A percentile compares a stretch with the other conserved stretches of the same genome.
Evolutionary conservation across 2,797 vertebrate species (phyloP).

Genomic region (Pseudomugil tenellus): DNA sequence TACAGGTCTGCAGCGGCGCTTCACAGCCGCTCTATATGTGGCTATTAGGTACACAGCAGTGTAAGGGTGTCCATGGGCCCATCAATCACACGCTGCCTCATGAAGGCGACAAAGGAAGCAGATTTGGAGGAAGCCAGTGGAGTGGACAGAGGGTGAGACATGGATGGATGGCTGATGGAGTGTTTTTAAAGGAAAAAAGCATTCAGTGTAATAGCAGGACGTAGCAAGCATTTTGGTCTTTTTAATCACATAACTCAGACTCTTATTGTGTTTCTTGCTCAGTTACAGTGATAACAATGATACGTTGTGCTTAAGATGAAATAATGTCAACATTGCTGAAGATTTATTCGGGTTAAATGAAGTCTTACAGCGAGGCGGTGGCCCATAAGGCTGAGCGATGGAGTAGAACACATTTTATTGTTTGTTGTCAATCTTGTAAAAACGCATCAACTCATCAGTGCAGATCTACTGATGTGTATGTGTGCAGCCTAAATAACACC

Average conservation of each 20-base stretch:
- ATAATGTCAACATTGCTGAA: conserved; percentile 14
- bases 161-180: conserved; percentile 54
- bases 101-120: conserved; percentile 68
- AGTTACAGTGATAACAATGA: neutral
- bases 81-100: conserved; percentile 74
- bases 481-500: conserved; percentile 37
- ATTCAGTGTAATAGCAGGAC: conserved; percentile 23
- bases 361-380: conserved; percentile 30
- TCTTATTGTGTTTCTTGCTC: neutral
- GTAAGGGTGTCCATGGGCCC: conserved; percentile 64
- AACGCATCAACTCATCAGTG: conserved; percentile 26
- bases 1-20: conserved; percentile 73
- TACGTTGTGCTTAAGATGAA: conserved; percentile 25
- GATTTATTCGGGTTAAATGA: conserved; percentile 25
- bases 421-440: conserved; percentile 47
- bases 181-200: conserved; percentile 24
- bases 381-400: conserved; percentile 25
- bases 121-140: conserved; percentile 55
- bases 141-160: conserved; percentile 46
- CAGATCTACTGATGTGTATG: neutral
- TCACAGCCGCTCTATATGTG: conserved; percentile 67
- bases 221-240: conserved; percentile 30
- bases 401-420: conserved; percentile 36
- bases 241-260: neutral
- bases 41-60: conserved; percentile 70